phyloP scores from a whole-genome alignment of 2,888 invertebrate genomes.

The Sinotaia quadrata region DNA sequence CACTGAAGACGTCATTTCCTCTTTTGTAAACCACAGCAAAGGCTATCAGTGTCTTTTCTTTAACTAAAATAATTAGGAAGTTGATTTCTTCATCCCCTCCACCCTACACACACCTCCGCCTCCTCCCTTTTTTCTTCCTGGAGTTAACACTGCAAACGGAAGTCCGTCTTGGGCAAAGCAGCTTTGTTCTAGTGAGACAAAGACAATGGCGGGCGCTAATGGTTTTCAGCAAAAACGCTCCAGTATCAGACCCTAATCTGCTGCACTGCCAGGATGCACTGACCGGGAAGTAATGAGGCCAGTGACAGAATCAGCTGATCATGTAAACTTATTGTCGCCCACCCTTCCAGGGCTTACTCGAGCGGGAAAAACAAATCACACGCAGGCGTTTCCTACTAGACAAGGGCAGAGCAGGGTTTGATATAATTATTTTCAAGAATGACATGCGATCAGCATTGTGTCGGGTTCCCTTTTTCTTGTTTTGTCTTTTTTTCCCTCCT shows the following conservation, averaged over 20 bases:
- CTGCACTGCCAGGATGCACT: background rate
- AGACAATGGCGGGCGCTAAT: background rate
- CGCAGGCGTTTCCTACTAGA: slow-evolving; percentile 3
- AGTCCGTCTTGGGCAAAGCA: too few relatives aligned
- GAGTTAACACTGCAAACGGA: too few relatives aligned
- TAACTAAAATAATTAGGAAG: too few relatives aligned
- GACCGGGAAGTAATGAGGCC: slow-evolving; percentile 3
- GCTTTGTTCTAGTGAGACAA: too few relatives aligned
- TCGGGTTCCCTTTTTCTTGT: too few relatives aligned
- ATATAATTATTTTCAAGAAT: slow-evolving; percentile 11
- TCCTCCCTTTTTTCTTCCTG: slow-evolving; percentile 8
- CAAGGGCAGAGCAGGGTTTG: slow-evolving; percentile 13
- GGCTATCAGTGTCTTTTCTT: too few relatives aligned
- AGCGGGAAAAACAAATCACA: slow-evolving; percentile 10
- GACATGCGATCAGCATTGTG: too few relatives aligned
- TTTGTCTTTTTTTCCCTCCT: too few relatives aligned
- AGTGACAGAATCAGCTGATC: background rate
- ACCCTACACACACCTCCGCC: background rate
- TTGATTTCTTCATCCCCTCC: slow-evolving; percentile 18
- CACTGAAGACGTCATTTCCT: too few relatives aligned
- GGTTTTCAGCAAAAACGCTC: slow-evolving; percentile 1
- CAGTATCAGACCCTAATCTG: background rate
- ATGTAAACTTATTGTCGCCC: background rate
- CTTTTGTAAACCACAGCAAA: too few relatives aligned
- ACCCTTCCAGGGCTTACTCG: background rate